These are phyloP conservation scores for Achlya flavicornis DNA, from an alignment of 2,888 invertebrate genomes.

Conservation along the genomic window DNA sequence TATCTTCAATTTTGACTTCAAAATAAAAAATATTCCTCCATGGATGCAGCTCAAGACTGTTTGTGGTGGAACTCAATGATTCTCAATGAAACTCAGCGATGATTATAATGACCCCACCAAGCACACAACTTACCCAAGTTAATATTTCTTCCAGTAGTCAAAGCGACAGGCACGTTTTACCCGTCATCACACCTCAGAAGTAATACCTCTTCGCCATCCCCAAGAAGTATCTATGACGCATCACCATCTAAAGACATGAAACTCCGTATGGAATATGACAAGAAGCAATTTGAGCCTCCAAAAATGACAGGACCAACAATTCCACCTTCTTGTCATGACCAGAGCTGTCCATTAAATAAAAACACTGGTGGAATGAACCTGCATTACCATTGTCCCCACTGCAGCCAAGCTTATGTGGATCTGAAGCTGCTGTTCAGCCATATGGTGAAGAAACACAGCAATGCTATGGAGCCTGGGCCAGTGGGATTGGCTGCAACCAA, in stretches of 20 bases:
- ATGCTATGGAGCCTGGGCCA: constrained; percentile 67
- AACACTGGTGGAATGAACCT: constrained; percentile 76
- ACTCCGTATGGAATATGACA: constrained; percentile 70
- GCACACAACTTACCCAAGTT: constrained; percentile 20
- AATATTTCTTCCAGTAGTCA: constrained; percentile 90
- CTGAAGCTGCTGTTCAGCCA: constrained; percentile 75
- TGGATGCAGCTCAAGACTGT: no score
- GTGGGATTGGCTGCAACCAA: constrained; percentile 79
- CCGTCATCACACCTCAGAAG: constrained; percentile 88
- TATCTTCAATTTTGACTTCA: no score
- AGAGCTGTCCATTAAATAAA: constrained; percentile 76
- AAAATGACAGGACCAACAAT: constrained; percentile 73
- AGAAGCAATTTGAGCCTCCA: constrained; percentile 63
- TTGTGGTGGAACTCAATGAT: no score
- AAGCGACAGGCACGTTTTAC: constrained; percentile 96
- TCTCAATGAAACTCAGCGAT: no score
- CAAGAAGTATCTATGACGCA: constrained; percentile 82
- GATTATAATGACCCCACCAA: neutral
- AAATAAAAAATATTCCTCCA: no score
- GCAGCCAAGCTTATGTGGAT: constrained; percentile 77
- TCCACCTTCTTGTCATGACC: constrained; percentile 85
- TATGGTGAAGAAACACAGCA: constrained; percentile 79
- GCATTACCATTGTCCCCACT: constrained; percentile 78
- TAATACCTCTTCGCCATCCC: constrained; percentile 80
- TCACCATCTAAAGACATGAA: constrained; percentile 81